Evolutionary conservation across 1,140 invertebrate genomes (phyloP).

Genomic region (Cydia fagiglandana): DNA sequence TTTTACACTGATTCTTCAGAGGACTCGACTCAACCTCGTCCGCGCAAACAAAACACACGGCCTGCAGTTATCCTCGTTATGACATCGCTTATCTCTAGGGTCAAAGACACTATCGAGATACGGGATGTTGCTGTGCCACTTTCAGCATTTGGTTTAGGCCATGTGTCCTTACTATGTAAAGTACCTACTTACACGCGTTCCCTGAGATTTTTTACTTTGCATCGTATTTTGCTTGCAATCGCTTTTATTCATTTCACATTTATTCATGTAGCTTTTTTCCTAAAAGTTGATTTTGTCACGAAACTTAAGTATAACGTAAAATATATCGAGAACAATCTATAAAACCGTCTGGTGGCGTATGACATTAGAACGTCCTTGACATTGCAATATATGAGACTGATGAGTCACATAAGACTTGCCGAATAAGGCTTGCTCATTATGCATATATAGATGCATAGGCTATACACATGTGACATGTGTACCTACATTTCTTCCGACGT

Average conservation of each 20-base stretch:
- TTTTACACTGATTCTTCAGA: background rate
- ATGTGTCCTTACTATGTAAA: background rate
- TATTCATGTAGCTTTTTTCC: too few species aligned
- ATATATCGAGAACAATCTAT: too few species aligned
- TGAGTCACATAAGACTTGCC: too few species aligned
- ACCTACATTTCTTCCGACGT: background rate
- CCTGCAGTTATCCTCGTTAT: conserved; percentile 9
- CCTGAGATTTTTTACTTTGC: background rate
- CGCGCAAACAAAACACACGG: background rate
- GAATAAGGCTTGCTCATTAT: too few species aligned
- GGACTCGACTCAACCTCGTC: background rate
- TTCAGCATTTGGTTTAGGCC: background rate
- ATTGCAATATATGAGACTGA: too few species aligned
- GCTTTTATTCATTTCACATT: too few species aligned
- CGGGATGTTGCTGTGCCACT: background rate
- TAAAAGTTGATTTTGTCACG: too few species aligned
- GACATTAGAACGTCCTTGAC: too few species aligned
- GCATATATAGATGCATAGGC: too few species aligned
- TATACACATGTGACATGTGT: too few species aligned
- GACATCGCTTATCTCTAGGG: conserved; percentile 15
- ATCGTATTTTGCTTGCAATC: background rate
- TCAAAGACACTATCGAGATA: conserved; percentile 21
- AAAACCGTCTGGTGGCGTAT: too few species aligned
- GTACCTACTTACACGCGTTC: background rate
- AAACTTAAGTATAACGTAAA: too few species aligned